Evolutionary conservation across 2,888 invertebrate species (phyloP).

Genomic region (Ctena decussata): DNA sequence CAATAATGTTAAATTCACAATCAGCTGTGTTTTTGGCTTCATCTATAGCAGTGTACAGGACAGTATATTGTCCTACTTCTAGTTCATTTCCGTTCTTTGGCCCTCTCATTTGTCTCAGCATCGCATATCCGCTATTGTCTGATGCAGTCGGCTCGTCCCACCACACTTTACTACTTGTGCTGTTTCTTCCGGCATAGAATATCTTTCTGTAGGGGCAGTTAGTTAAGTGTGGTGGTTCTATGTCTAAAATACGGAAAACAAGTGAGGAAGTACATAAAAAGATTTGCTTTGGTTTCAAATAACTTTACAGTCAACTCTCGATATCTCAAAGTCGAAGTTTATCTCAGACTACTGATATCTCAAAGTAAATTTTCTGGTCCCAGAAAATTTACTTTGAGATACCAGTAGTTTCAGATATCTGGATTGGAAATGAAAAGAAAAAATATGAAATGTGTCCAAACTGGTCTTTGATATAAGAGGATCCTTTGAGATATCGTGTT

Average conservation of each 20-base stretch:
- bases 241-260: constrained; percentile 55
- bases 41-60: constrained; percentile 54
- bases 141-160: constrained; percentile 44
- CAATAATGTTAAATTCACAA: constrained; percentile 58
- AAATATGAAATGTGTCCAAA: too few relatives aligned
- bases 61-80: constrained; percentile 48
- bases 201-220: constrained; percentile 32
- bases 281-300: too few relatives aligned
- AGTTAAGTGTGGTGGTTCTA: constrained; percentile 44
- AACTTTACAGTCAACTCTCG: too few relatives aligned
- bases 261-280: neutral
- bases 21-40: constrained; percentile 49
- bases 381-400: too few relatives aligned
- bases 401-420: too few relatives aligned
- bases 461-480: too few relatives aligned
- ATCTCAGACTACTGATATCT: too few relatives aligned
- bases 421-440: too few relatives aligned
- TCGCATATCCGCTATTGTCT: constrained; percentile 47
- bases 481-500: too few relatives aligned
- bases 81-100: constrained; percentile 25
- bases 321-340: too few relatives aligned
- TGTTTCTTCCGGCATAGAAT: constrained; percentile 46
- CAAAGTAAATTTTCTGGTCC: too few relatives aligned
- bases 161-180: constrained; percentile 7
- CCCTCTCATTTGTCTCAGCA: neutral